Conservation (phyloP, 1,140 invertebrate genomes). For the Bradynema listronoti region DNA sequence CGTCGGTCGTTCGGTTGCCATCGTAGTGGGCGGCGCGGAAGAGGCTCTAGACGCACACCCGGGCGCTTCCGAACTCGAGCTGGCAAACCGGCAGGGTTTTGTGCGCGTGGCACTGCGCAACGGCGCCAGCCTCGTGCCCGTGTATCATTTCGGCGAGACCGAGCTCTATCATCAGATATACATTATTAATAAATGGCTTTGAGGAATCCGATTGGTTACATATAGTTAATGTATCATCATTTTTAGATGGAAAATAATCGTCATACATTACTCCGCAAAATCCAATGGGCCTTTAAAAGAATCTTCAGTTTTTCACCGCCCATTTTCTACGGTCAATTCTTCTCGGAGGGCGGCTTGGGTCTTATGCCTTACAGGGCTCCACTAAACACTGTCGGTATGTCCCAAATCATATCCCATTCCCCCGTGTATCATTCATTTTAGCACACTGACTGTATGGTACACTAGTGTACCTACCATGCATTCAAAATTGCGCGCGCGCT, state of each 20-base stretch:
- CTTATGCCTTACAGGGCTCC: slow-evolving; percentile 18
- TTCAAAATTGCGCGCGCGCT: too few relatives aligned
- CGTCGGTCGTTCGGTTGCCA: slow-evolving; percentile 44
- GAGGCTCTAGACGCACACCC: slow-evolving; percentile 61
- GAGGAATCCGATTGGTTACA: too few relatives aligned
- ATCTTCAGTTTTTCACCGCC: slow-evolving; percentile 76
- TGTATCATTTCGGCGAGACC: neutral
- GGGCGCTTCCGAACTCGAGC: slow-evolving; percentile 67
- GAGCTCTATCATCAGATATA: neutral
- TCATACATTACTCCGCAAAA: slow-evolving; percentile 25
- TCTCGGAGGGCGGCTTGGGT: too few relatives aligned
- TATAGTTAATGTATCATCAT: too few relatives aligned
- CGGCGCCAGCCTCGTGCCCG: neutral
- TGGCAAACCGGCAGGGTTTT: slow-evolving; percentile 72
- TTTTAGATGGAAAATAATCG: slow-evolving; percentile 50
- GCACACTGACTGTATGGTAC: too few relatives aligned
- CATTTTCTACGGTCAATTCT: slow-evolving; percentile 71
- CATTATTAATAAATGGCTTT: too few relatives aligned
- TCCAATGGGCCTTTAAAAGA: slow-evolving; percentile 62
- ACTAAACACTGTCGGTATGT: slow-evolving; percentile 19
- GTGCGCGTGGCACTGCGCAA: slow-evolving; percentile 71
- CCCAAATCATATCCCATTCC: too few relatives aligned
- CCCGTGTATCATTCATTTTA: too few relatives aligned
- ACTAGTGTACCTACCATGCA: too few relatives aligned
- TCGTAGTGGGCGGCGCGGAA: slow-evolving; percentile 58